Evolutionary conservation across 2,888 invertebrate species (phyloP), one percentile per base, ranked within the genome.

Genomic region (Proisotoma minuta): DNA sequence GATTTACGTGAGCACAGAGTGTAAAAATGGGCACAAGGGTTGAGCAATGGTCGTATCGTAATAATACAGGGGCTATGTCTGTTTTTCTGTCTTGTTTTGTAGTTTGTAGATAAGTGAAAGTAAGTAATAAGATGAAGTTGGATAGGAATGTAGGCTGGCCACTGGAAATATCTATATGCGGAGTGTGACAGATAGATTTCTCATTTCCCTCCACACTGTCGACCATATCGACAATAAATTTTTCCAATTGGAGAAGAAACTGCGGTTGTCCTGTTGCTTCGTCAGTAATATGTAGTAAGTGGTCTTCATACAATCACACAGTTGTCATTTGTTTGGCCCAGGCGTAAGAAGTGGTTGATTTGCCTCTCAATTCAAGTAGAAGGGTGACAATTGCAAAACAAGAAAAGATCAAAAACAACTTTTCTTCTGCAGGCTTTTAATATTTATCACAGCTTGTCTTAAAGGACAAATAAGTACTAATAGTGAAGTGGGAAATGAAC

Each of bases 141-240:
- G 18, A n/a, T n/a, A n/a, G 18, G 20, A 43, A 43, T 43, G 18
- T 43, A 43, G 43, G 43, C 18, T 43, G 43, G 20, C 34, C 34
- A 15, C 8, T 34, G 43, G 20, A 5, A n/a, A n/a, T n/a, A n/a
- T n/a, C n/a, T 43, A 43, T n/a, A 43, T 43, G 20, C 43, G 22
- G 20, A 54, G 53, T 27, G 47, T 56, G 56, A 56, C 56, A 47
- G 47, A 56, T 56, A 56, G 56, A 29, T 47, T 56, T 56, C 56
- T 56, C 56, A 56, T 56, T 56, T 26, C 47, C 20, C 18, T 56
- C 56, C 56, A 56, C 43, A 24, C 56, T 40, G 43, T 56, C 40
- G 22, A 39, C 56, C 56, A 26, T 47, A 56, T 56, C 24, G 56
- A 20, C 27, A 56, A 56, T 56, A 56, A 56, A 56, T 56, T 56